Base-by-base conservation (phyloP, 2,888 invertebrate species). In the Macrophya alboannulata region DNA sequence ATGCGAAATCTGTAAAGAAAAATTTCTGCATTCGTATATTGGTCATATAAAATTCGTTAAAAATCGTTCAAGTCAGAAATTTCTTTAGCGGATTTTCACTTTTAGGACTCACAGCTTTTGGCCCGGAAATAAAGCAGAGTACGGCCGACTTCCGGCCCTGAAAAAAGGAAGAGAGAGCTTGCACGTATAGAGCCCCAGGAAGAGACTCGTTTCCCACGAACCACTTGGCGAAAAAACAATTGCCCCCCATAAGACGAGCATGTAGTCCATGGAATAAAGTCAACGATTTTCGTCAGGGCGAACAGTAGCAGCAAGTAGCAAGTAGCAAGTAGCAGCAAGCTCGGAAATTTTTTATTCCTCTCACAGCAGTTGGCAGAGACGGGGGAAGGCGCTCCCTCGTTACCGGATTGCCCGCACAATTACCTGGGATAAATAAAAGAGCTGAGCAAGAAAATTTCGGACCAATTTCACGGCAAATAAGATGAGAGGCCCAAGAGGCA, bases 341-440 rank as follows among this genome's bases (percentile, higher is more conserved):
- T 45, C 4, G 45, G 25, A 74, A 45, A 31, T 31, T 74, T 74
- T 45, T 74, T 74, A 74, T 74, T 74, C 74, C 25, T 74, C 74
- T 74, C 74, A 74, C 74, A 74, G 45, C 74, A 45, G 74, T 45
- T 40, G 21, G 45, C 25, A 3, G 25, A n/a, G 17, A 10, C 17
- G 15, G 55, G n/a, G n/a, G 1, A 6, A 55, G n/a, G 15, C 68
- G 37, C 68, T 37, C 21, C 74, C 74, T 74, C 45, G 74, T 74
- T 74, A 74, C 74, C 74, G 74, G 40, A 74, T 74, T 74, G 74
- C 74, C 74, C 74, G 74, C 74, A 45, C 74, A 74, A 74, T 74
- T 74, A 74, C 74, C 74, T 77, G 51, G 76, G 51, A 77, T 51
- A 51, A 77, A 77, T 77, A 77, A 77, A 45, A 55, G 48, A 77